Evolutionary conservation across 2,888 invertebrate genomes (phyloP), one percentile per base, ranked within the genome.

Genomic region (Brassicogethes aeneus): DNA sequence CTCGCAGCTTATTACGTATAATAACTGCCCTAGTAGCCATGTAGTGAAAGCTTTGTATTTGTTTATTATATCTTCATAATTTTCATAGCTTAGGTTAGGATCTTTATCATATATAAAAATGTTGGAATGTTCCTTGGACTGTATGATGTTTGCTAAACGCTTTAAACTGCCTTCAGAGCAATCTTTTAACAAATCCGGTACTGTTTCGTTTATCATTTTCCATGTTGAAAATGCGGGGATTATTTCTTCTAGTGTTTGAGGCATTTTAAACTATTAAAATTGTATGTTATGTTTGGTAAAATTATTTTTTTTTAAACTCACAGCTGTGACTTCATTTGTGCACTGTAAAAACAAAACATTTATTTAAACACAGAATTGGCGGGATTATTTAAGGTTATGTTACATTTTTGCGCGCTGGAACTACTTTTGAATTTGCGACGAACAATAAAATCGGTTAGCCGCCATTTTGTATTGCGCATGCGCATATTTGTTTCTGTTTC

Each of bases 1-100:
- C 37, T 73, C 68, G 2, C 73, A 70, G 31, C 75, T 76, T 59
- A 79, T 70, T 29, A 82, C 66, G 65, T 79, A 77, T 59, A 80
- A 80, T 52, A 82, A 68, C 55, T 76, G 70, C n/a, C 81, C 82
- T 40, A 82, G 66, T 2, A 82, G 61, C 82, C 82, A 83, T 12
- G 73, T 74, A 40, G 78, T 77, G 50, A 81, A 82, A 2, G 76
- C 68, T 60, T 60, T 55, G 50, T 68, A 66, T 44, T 63, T 62
- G 38, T 57, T 50, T 36, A 59, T 54, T 17, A 65, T 55, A 15
- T 43, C 64, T 54, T 66, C 62, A 52, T 75, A 74, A 50, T 71
- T 68, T 32, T 64, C 60, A 45, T 71, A 71, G 16, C 71, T 68
- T 50, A 69, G 65, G 43, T 65, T 67, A 2, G 66, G 61, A 36